These are phyloP conservation scores for Apocheima hispidaria DNA, from an alignment of 2,888 invertebrate species.

Conservation along the genomic window DNA sequence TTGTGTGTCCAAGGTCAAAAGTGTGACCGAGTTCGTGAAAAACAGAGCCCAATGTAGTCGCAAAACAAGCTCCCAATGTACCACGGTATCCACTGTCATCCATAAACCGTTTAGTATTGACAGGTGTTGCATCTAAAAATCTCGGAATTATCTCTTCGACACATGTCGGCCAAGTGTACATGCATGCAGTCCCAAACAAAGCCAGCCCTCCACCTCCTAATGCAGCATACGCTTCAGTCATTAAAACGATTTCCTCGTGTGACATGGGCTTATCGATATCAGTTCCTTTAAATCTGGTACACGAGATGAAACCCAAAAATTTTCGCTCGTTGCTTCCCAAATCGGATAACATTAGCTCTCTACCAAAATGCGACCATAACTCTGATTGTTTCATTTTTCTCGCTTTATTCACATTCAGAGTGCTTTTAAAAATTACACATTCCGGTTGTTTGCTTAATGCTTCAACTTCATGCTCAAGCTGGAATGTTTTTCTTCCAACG, in stretches of 20 bases:
- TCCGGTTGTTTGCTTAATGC: constrained; percentile 83
- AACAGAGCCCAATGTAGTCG: constrained; percentile 95
- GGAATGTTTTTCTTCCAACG: constrained; percentile 92
- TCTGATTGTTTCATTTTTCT: constrained; percentile 91
- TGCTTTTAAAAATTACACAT: constrained; percentile 91
- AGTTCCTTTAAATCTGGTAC: constrained; percentile 91
- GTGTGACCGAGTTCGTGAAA: constrained; percentile 98
- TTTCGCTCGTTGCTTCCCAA: constrained; percentile 90
- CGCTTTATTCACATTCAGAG: constrained; percentile 89
- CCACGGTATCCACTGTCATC: constrained; percentile 97
- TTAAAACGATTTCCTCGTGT: constrained; percentile 89
- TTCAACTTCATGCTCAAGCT: constrained; percentile 88
- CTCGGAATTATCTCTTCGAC: constrained; percentile 88
- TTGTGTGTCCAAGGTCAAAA: constrained; percentile 96
- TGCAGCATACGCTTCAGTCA: constrained; percentile 94
- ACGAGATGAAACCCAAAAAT: constrained; percentile 95
- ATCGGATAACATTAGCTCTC: constrained; percentile 92
- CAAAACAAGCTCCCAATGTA: constrained; percentile 94
- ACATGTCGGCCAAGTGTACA: constrained; percentile 95
- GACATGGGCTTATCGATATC: constrained; percentile 87
- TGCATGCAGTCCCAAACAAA: constrained; percentile 94
- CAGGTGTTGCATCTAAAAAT: constrained; percentile 81
- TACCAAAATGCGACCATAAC: constrained; percentile 94
- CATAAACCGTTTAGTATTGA: constrained; percentile 91
- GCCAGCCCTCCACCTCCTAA: constrained; percentile 97